These are phyloP conservation scores for Anhinga anhinga DNA, from an alignment of 2,113 vertebrate genomes.

Conservation along the genomic window DNA sequence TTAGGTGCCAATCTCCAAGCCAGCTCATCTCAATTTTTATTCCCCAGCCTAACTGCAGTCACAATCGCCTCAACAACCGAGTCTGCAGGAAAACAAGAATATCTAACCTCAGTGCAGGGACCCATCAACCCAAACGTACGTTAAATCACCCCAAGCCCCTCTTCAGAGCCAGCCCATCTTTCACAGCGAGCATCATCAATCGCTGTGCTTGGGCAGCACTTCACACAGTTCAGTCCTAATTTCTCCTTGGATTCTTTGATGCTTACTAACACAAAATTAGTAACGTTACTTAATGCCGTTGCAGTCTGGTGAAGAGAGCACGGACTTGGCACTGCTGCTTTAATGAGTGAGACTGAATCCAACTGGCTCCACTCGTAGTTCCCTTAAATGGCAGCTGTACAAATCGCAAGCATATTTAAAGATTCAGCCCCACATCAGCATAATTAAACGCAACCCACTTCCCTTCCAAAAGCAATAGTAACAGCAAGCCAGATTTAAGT, in stretches of 20 bases:
- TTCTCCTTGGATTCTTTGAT: not conserved
- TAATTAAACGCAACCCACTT: not conserved
- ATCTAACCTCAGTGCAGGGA: not conserved
- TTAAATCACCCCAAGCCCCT: not conserved
- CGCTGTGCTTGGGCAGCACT: not conserved
- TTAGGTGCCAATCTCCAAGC: not conserved
- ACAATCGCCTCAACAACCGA: not conserved
- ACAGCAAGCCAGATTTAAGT: not conserved
- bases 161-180: not conserved
- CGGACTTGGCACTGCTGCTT: not conserved
- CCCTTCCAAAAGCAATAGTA: not conserved
- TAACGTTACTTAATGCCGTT: not conserved
- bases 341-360: not conserved
- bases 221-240: not conserved
- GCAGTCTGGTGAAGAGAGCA: not conserved
- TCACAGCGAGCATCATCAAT: fast-evolving
- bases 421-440: not conserved
- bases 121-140: not conserved
- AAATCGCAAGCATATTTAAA: not conserved
- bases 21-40: not conserved
- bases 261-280: not conserved
- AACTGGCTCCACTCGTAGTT: not conserved
- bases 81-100: fast-evolving
- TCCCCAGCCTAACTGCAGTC: not conserved
- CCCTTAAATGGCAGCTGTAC: not conserved